Evolutionary conservation across 2,797 vertebrate species (phyloP).

Genomic region (Artibeus jamaicensis): DNA sequence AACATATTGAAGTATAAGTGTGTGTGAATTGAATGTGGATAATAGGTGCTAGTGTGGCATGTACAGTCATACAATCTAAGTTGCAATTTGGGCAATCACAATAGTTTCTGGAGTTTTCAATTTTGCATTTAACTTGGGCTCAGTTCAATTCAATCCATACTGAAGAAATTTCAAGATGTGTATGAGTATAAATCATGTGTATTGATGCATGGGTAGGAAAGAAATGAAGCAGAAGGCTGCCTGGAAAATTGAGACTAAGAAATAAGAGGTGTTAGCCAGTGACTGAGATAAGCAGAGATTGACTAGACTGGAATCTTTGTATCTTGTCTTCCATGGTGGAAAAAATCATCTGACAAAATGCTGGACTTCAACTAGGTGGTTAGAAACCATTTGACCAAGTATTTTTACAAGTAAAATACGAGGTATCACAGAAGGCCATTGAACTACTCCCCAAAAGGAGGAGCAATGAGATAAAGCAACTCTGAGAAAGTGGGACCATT

Average conservation of each 20-base stretch:
- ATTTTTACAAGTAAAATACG: conserved; percentile 36
- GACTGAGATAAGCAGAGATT: conserved; percentile 15
- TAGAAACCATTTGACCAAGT: conserved; percentile 29
- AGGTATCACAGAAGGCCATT: background rate
- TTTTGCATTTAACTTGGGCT: conserved; percentile 79
- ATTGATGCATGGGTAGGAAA: conserved; percentile 62
- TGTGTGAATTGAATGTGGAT: conserved; percentile 83
- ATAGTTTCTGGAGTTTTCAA: conserved; percentile 83
- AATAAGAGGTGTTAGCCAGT: conserved; percentile 36
- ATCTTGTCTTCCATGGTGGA: conserved; percentile 32
- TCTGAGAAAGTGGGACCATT: background rate
- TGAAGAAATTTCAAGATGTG: conserved; percentile 74
- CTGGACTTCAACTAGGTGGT: conserved; percentile 10
- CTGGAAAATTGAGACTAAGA: conserved; percentile 61
- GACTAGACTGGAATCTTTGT: conserved; percentile 2
- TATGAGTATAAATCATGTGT: conserved; percentile 78
- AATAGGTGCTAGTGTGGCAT: conserved; percentile 79
- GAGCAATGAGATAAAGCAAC: background rate
- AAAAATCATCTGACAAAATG: conserved; percentile 50
- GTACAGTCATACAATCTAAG: conserved; percentile 79
- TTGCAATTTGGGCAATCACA: conserved; percentile 81
- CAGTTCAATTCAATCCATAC: conserved; percentile 79
- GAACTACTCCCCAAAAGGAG: background rate
- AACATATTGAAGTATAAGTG: conserved; percentile 78
- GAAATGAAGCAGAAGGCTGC: conserved; percentile 59